Percentiles rank a stretch among this genome's conserved stretches.
These are phyloP conservation scores for Anthonomus grandis DNA, from an alignment of 1,140 invertebrate genomes.

Conservation along the genomic window DNA sequence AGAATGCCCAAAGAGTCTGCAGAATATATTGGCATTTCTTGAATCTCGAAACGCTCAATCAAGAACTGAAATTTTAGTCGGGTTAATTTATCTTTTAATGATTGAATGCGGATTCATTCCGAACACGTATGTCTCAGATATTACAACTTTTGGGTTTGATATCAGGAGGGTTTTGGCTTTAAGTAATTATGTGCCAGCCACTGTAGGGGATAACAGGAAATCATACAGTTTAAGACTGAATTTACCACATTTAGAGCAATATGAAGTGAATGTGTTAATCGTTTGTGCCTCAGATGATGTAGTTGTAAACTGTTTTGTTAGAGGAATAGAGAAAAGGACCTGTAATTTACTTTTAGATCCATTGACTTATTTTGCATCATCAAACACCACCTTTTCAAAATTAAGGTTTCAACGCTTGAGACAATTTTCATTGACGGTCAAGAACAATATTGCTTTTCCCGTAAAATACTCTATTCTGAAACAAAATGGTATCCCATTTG, in stretches of 20 bases:
- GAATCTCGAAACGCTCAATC: constrained; percentile 14
- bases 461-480: constrained; percentile 37
- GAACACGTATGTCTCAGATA: constrained; percentile 14
- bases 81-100: constrained; percentile 43
- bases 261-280: constrained; percentile 29
- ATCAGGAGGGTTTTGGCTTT: constrained; percentile 28
- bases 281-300: constrained; percentile 38
- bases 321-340: constrained; percentile 20
- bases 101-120: constrained; percentile 43
- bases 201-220: constrained; percentile 26
- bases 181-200: constrained; percentile 9
- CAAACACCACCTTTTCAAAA: constrained; percentile 25
- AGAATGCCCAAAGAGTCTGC: constrained; percentile 26
- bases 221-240: constrained; percentile 30
- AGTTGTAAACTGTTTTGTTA: constrained; percentile 37
- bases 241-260: constrained; percentile 19
- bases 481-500: constrained; percentile 17
- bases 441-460: constrained; percentile 37
- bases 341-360: constrained; percentile 38
- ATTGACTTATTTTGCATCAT: constrained; percentile 38
- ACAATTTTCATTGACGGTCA: constrained; percentile 38
- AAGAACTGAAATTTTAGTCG: constrained; percentile 37
- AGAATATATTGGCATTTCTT: constrained; percentile 29
- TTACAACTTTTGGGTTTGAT: constrained; percentile 32
- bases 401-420: constrained; percentile 37